phyloP scores from a whole-genome alignment of 2,888 invertebrate species.

The Steinernema scapterisci region DNA sequence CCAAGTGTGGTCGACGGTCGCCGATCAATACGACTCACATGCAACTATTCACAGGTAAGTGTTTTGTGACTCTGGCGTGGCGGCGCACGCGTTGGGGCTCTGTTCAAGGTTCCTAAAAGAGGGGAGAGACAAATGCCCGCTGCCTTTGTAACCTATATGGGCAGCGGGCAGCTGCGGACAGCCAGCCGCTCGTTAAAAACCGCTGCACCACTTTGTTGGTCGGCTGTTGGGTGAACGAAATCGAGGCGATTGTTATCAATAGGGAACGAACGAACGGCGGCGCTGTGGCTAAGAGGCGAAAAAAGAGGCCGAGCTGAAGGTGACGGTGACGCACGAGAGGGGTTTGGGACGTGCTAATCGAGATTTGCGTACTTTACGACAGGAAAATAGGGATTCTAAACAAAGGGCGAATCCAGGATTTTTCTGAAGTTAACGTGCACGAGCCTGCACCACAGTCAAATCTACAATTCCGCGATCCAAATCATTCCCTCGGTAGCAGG shows the following conservation, averaged over 20 bases:
- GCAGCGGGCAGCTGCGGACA: too few relatives aligned
- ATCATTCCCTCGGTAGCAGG: too few relatives aligned
- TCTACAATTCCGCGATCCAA: too few relatives aligned
- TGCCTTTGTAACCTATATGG: neutral
- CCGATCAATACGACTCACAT: conserved; percentile 57
- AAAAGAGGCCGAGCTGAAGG: conserved; percentile 10
- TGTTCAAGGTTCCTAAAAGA: conserved; percentile 10
- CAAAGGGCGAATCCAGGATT: neutral
- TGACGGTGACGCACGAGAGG: neutral
- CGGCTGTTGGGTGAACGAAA: too few relatives aligned
- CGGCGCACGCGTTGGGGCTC: neutral
- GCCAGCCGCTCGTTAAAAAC: too few relatives aligned
- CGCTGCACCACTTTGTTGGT: too few relatives aligned
- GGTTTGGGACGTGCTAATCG: neutral
- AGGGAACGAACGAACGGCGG: too few relatives aligned
- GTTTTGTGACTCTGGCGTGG: neutral
- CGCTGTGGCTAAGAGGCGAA: neutral
- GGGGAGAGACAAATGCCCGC: neutral
- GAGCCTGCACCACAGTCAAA: too few relatives aligned
- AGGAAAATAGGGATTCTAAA: neutral
- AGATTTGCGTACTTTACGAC: conserved; percentile 20
- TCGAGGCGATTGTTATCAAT: conserved; percentile 24
- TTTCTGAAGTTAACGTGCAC: too few relatives aligned
- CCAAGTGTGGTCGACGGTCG: conserved; percentile 55
- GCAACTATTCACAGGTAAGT: conserved; percentile 54